Conservation (phyloP, 1,140 invertebrate species). For the Aphis gossypii region DNA sequence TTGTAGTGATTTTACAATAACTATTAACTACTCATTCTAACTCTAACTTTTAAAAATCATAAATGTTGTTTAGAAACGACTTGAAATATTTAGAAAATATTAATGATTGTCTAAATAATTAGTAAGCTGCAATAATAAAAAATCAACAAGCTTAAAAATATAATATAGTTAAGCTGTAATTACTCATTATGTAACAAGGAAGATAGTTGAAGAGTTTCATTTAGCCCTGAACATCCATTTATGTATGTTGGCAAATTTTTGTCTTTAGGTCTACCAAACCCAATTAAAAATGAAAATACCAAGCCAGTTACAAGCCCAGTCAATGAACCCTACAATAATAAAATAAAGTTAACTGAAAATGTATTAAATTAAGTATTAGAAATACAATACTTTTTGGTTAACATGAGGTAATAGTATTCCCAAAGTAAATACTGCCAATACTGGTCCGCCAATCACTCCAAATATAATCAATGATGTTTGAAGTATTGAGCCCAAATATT, state of each 20-base stretch:
- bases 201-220: not conserved
- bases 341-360: not conserved
- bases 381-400: conserved; percentile 67
- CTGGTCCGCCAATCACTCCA: conserved; percentile 80
- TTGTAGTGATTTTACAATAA: too few species aligned
- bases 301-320: conserved; percentile 73
- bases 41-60: too few species aligned
- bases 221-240: conserved; percentile 47
- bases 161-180: conserved; percentile 12
- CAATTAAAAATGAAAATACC: conserved; percentile 80
- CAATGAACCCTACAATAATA: conserved; percentile 71
- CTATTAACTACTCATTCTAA: too few species aligned
- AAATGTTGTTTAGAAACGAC: too few species aligned
- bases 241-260: conserved; percentile 58
- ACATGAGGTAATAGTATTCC: conserved; percentile 76
- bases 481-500: conserved; percentile 76
- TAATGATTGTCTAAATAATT: not conserved
- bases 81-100: too few species aligned
- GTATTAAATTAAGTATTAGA: not conserved
- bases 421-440: conserved; percentile 80
- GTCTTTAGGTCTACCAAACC: conserved; percentile 82
- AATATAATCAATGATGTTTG: conserved; percentile 81
- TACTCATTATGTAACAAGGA: not conserved
- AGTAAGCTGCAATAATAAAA: not conserved
- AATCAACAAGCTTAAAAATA: not conserved